A percentile compares a stretch with the other conserved stretches of the same genome.
Evolutionary conservation across 37 sponge, comb jelly and placozoan species (phyloP).

Genomic region (Mnemiopsis leidyi): DNA sequence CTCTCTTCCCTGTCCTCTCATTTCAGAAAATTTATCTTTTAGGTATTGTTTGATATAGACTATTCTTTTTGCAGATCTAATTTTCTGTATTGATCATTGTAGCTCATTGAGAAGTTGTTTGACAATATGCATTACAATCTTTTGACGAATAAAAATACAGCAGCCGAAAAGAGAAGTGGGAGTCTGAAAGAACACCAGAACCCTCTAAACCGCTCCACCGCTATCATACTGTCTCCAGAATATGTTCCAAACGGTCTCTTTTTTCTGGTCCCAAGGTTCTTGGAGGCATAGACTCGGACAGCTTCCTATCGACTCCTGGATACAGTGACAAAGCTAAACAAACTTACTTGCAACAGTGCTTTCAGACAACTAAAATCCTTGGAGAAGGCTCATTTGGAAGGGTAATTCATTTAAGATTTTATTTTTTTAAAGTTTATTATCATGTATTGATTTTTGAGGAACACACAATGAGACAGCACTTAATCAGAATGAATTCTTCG

Average conservation of each 20-base stretch:
- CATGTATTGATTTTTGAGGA: no score
- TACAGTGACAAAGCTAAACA: slow-evolving; percentile 41
- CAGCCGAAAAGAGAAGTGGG: not conserved
- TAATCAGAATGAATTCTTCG: no score
- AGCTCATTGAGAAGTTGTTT: no score
- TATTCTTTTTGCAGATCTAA: not conserved
- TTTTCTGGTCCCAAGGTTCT: slow-evolving; percentile 30
- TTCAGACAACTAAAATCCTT: slow-evolving; percentile 71
- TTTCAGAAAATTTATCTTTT: not conserved
- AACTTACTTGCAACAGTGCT: slow-evolving; percentile 71
- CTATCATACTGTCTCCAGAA: slow-evolving; percentile 6
- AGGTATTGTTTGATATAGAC: not conserved
- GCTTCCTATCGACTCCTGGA: slow-evolving; percentile 55
- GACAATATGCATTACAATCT: no score
- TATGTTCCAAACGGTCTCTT: slow-evolving; percentile 6
- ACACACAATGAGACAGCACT: no score
- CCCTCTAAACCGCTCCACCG: slow-evolving; percentile 30
- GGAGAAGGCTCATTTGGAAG: slow-evolving; percentile 92
- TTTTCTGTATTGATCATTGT: not conserved
- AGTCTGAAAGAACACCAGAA: slow-evolving; percentile 37
- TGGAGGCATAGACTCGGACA: not conserved
- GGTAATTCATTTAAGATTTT: slow-evolving; percentile 51
- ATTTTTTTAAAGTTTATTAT: not conserved
- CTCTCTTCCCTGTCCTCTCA: not conserved
- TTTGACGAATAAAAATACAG: no score